Evolutionary conservation across 2,888 invertebrate genomes (phyloP).

Genomic region (Julus scanicus): DNA sequence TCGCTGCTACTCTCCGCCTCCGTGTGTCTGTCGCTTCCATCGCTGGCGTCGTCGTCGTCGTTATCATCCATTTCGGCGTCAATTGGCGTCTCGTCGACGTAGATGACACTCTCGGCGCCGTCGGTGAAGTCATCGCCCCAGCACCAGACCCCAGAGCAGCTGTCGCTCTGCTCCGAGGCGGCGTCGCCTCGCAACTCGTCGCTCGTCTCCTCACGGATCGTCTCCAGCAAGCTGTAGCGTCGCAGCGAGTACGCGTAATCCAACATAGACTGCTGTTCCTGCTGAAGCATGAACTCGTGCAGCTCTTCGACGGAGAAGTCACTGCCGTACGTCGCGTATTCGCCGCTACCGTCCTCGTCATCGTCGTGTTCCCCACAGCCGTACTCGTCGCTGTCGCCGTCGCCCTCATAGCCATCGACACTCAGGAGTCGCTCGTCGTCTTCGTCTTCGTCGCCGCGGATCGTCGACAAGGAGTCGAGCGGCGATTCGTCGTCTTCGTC

Average conservation of each 20-base stretch:
- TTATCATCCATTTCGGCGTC: conserved; percentile 18
- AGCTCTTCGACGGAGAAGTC: conserved; percentile 49
- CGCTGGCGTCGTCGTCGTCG: not conserved
- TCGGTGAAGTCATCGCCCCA: conserved; percentile 70
- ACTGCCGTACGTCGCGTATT: not conserved
- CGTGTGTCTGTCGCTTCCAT: not conserved
- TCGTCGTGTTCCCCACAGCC: conserved; percentile 51
- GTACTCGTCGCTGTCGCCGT: conserved; percentile 54
- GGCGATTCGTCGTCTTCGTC: not conserved
- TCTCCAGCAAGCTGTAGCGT: conserved; percentile 73
- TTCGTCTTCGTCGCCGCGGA: not conserved
- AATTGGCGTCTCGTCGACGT: conserved; percentile 54
- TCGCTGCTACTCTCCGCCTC: conserved; percentile 12
- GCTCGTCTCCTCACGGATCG: conserved; percentile 88
- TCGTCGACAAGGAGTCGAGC: not conserved
- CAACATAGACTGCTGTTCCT: conserved; percentile 50
- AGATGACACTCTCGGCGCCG: conserved; percentile 74
- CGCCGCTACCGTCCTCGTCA: conserved; percentile 26
- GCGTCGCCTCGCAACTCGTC: conserved; percentile 77
- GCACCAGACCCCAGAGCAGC: conserved; percentile 59
- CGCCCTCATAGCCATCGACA: conserved; percentile 49
- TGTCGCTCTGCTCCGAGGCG: conserved; percentile 69
- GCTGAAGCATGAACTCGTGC: conserved; percentile 51
- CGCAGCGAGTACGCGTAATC: conserved; percentile 22
- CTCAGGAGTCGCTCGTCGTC: not conserved